These are phyloP conservation scores for Tichodroma muraria DNA, from an alignment of 2,113 vertebrate genomes.

Conservation along the genomic window DNA sequence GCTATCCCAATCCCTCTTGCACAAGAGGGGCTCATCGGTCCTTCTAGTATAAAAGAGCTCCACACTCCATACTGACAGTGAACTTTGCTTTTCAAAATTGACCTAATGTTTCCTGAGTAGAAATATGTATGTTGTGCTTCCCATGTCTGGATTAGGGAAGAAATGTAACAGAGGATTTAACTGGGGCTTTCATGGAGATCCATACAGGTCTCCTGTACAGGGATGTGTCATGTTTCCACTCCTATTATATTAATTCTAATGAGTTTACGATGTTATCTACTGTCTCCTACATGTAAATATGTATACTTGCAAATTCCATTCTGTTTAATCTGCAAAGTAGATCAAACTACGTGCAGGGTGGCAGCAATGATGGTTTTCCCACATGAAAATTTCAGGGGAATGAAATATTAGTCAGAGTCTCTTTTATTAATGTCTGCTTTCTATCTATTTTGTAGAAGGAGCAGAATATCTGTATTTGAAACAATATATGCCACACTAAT, in stretches of 20 bases:
- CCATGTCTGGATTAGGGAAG: background rate
- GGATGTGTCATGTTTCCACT: background rate
- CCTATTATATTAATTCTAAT: background rate
- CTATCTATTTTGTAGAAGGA: background rate
- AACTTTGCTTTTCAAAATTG: background rate
- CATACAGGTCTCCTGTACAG: background rate
- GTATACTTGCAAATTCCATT: constrained; percentile 12
- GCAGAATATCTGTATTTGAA: background rate
- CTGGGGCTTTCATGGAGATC: background rate
- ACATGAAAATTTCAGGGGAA: background rate
- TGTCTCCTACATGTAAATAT: background rate
- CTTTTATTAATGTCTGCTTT: constrained; percentile 5
- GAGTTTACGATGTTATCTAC: background rate
- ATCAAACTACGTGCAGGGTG: background rate
- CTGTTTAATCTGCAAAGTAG: background rate
- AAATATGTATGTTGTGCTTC: background rate
- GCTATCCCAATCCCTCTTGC: too few relatives aligned
- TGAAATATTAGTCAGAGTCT: background rate
- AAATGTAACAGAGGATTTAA: background rate
- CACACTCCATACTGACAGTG: background rate
- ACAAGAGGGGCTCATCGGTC: background rate
- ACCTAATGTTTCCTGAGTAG: background rate
- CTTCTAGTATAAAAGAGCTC: background rate
- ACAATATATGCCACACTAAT: background rate
- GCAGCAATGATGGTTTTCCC: background rate